These are phyloP conservation scores for Nipponacmea schrenckii DNA, from an alignment of 2,888 invertebrate species.

Conservation along the genomic window DNA sequence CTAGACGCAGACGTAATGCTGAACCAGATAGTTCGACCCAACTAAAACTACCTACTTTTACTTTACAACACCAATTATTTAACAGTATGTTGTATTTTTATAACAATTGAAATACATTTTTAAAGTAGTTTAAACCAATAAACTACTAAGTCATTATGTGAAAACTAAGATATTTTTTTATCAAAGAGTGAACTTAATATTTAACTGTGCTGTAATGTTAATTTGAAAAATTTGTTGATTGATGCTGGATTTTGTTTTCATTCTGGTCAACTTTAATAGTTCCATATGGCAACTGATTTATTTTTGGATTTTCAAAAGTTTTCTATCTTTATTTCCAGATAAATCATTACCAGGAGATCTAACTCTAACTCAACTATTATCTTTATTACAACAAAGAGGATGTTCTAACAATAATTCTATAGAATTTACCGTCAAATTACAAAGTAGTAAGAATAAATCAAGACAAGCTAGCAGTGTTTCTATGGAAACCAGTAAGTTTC, in stretches of 20 bases:
- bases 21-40: conserved; percentile 21
- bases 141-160: conserved; percentile 21
- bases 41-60: neutral
- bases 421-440: conserved; percentile 55
- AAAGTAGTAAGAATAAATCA: conserved; percentile 58
- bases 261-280: too few relatives aligned
- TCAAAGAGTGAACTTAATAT: conserved; percentile 16
- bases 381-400: conserved; percentile 69
- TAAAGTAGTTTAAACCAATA: conserved; percentile 14
- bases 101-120: conserved; percentile 4
- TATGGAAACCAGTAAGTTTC: neutral
- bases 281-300: too few relatives aligned
- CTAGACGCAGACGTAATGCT: conserved; percentile 54
- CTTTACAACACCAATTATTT: conserved; percentile 3
- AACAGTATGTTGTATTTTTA: neutral
- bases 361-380: conserved; percentile 74
- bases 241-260: too few relatives aligned
- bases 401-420: conserved; percentile 53
- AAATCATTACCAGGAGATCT: conserved; percentile 72
- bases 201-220: too few relatives aligned
- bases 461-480: conserved; percentile 22
- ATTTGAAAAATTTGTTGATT: too few relatives aligned
- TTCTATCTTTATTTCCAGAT: conserved; percentile 40
- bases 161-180: conserved; percentile 14
- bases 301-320: too few relatives aligned